Evolutionary conservation across 2,888 invertebrate genomes (phyloP), one percentile per base, ranked within the genome.

Genomic region (Anticlea derivata): DNA sequence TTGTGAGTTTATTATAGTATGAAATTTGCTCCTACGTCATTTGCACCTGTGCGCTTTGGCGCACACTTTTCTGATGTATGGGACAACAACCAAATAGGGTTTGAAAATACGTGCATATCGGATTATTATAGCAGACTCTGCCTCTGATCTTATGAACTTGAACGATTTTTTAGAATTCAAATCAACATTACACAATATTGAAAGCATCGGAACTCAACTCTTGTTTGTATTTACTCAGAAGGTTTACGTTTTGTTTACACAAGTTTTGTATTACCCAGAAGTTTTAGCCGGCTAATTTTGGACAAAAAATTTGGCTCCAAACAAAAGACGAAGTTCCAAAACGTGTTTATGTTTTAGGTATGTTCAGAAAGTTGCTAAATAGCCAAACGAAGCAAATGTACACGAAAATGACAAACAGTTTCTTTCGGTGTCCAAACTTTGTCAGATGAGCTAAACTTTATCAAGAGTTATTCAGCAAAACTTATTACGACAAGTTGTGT

Each of bases 111-210:
- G n/a, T n/a, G n/a, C n/a, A n/a, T n/a, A n/a, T n/a, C n/a, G n/a
- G n/a, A n/a, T n/a, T n/a, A n/a, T n/a, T n/a, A n/a, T n/a, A n/a
- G n/a, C n/a, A n/a, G n/a, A n/a, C n/a, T n/a, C n/a, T n/a, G n/a
- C n/a, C n/a, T 68, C 64, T 63, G 59, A 54, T 63, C 59, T 69
- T 63, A 59, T 34, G 49, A 61, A 66, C 65, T 69, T 65, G 22
- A 48, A 55, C 49, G 29, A 51, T 59, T 48, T 60, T 55, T 54
- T 59, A 61, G 56, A 59, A 65, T 62, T 58, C 24, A 44, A 56
- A 54, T 58, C 58, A 58, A 60, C 53, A 44, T 51, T 44, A 30
- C 40, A 50, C 44, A 53, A 35, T 13, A 41, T 49, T 20, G 44
- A 23, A 43, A 53, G 52, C 53, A 45, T 23, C 23, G 10, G 10